Percentiles rank a stretch among this genome's conserved stretches.
Evolutionary conservation across 2,888 invertebrate species (phyloP).

Genomic region (Taphrorychus bicolor): DNA sequence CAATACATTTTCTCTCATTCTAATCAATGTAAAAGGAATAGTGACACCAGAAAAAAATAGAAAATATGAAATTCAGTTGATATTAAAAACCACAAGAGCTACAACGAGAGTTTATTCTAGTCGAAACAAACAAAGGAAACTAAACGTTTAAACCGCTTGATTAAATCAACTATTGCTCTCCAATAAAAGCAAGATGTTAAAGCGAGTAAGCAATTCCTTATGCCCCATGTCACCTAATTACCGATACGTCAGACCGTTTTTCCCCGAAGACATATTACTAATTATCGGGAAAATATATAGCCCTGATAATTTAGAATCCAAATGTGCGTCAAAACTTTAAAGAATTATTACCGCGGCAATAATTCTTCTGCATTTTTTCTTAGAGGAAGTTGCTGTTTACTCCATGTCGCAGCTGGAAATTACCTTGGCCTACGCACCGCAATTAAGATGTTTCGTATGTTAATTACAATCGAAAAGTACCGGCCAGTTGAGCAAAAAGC

Average conservation of each 20-base stretch:
- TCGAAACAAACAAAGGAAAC: no score
- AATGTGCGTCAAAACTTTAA: conserved; percentile 21
- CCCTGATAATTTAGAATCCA: conserved; percentile 28
- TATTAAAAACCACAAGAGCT: no score
- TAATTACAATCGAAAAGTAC: not conserved
- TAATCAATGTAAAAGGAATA: no score
- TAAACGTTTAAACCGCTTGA: no score
- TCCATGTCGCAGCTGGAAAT: conserved; percentile 13
- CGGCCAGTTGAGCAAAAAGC: not conserved
- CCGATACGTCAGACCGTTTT: conserved; percentile 19
- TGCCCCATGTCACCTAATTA: conserved; percentile 17
- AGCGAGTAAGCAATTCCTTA: no score
- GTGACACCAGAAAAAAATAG: no score
- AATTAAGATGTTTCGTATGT: conserved; percentile 16
- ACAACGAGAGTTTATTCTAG: no score
- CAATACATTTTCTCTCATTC: no score
- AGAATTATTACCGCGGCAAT: conserved; percentile 29
- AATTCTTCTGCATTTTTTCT: conserved; percentile 26
- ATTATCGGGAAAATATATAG: conserved; percentile 33
- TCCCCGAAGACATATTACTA: conserved; percentile 31
- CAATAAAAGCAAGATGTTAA: no score
- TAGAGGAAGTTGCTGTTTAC: not conserved
- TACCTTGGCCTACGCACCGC: conserved; percentile 16
- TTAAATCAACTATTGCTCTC: no score
- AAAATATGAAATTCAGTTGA: no score